phyloP scores from a whole-genome alignment of 2,888 invertebrate species.

The Ctenicera cuprea region DNA sequence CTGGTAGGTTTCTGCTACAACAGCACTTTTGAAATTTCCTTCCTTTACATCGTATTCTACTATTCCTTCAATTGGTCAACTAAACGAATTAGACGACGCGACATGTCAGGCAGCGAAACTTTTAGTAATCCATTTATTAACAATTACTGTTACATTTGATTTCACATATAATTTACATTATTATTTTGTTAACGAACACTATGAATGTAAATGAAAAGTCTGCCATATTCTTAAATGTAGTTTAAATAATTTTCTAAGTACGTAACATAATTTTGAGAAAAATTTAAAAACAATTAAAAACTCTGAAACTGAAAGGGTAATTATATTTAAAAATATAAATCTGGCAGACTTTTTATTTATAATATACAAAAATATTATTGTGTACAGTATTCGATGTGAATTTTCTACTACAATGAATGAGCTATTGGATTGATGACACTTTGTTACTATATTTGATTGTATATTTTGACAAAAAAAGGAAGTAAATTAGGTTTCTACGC shows the following conservation, averaged over 20 bases:
- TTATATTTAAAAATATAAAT: slow-evolving; percentile 10
- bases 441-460: slow-evolving; percentile 19
- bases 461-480: neutral
- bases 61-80: neutral
- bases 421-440: slow-evolving; percentile 13
- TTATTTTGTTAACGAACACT: slow-evolving; percentile 42
- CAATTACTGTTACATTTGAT: slow-evolving; percentile 58
- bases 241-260: neutral
- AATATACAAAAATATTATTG: slow-evolving; percentile 51
- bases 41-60: slow-evolving; percentile 7
- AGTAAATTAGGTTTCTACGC: neutral
- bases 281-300: neutral
- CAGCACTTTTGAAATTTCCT: slow-evolving; percentile 19
- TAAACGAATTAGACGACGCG: neutral
- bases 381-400: slow-evolving; percentile 50
- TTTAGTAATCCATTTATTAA: slow-evolving; percentile 61
- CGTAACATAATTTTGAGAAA: too few relatives aligned
- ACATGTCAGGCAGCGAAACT: neutral
- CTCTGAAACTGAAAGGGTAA: neutral
- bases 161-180: slow-evolving; percentile 51
- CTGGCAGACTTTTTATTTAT: slow-evolving; percentile 33
- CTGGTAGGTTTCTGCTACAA: slow-evolving; percentile 20
- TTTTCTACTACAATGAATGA: slow-evolving; percentile 22
- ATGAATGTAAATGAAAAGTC: slow-evolving; percentile 33
- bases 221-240: slow-evolving; percentile 5